These are phyloP conservation scores for Ormia ochracea DNA, from an alignment of 2,888 invertebrate species.

Conservation along the genomic window DNA sequence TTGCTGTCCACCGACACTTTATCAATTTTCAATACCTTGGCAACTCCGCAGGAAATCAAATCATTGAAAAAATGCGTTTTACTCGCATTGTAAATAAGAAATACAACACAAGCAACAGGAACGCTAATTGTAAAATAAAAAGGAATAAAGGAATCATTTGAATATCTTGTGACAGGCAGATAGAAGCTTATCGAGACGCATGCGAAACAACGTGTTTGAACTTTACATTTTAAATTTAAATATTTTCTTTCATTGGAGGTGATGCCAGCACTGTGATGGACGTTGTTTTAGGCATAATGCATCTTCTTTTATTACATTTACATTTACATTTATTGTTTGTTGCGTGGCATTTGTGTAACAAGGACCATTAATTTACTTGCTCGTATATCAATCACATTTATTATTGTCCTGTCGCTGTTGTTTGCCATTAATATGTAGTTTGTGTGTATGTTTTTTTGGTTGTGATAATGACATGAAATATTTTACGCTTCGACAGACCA, in stretches of 20 bases:
- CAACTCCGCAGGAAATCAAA: constrained; percentile 54
- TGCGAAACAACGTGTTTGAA: constrained; percentile 32
- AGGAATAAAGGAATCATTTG: constrained; percentile 39
- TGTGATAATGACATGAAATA: constrained; percentile 60
- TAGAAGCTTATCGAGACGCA: neutral
- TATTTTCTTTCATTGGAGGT: constrained; percentile 17
- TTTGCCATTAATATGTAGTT: neutral
- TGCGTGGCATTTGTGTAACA: constrained; percentile 45
- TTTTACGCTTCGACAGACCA: constrained; percentile 59
- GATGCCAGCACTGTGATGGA: constrained; percentile 3
- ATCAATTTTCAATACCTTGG: constrained; percentile 60
- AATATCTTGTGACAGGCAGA: constrained; percentile 55
- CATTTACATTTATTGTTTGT: constrained; percentile 43
- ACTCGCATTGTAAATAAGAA: neutral
- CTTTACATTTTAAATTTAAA: constrained; percentile 46
- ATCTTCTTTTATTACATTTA: constrained; percentile 57
- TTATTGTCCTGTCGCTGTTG: constrained; percentile 42
- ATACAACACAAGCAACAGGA: constrained; percentile 45
- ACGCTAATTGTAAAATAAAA: constrained; percentile 58
- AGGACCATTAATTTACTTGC: constrained; percentile 40
- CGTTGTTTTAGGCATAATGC: constrained; percentile 47
- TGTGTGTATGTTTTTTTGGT: constrained; percentile 20
- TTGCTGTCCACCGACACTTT: constrained; percentile 58
- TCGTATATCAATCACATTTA: constrained; percentile 53
- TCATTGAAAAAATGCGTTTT: constrained; percentile 19